Evolutionary conservation across 2,888 invertebrate genomes (phyloP), one percentile per base, ranked within the genome.

Genomic region (Zaprionus bogoriensis): DNA sequence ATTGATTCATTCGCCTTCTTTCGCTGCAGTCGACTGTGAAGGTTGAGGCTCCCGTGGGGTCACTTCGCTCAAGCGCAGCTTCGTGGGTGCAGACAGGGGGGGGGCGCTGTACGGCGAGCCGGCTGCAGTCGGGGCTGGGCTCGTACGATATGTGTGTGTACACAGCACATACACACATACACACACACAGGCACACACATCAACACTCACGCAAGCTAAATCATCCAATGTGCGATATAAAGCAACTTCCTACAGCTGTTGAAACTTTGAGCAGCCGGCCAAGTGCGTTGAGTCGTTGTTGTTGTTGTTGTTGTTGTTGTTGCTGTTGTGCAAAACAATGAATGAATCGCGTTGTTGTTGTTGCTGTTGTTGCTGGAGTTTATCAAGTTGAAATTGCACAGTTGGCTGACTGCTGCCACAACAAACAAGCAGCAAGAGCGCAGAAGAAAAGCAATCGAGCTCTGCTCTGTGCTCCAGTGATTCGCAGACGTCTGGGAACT

Each of bases 201-300:
- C n/a, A n/a, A 38, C 19, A 48, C 20, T 32, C 42, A 53, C 20
- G 10, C 38, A 45, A 25, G 9, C n/a, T 51, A 51, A 55, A 54
- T 67, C 72, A 60, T 60, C 46, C 54, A 36, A 39, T 60, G 6
- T 59, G 36, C 58, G 62, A 71, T 75, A 73, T 52, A 53, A 59
- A 67, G 65, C 66, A 39, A 78, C 79, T 82, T 82, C 82, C 76
- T 79, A 76, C 74, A 81, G 82, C 65, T 73, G 78, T 69, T 74
- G 67, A 64, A 72, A 67, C 67, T 64, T 59, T 54, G 66, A 42
- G 58, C 67, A 70, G 71, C 64, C 57, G 67, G 66, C 70, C 73
- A 73, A 78, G 75, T 77, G 76, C 73, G 70, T 76, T 67, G 55
- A 44, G 39, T 51, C 55, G 36, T 48, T 60, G 54, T 38, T 48